phyloP scores from a whole-genome alignment of 2,113 vertebrate genomes.

The Pseudorectes ferrugineus region DNA sequence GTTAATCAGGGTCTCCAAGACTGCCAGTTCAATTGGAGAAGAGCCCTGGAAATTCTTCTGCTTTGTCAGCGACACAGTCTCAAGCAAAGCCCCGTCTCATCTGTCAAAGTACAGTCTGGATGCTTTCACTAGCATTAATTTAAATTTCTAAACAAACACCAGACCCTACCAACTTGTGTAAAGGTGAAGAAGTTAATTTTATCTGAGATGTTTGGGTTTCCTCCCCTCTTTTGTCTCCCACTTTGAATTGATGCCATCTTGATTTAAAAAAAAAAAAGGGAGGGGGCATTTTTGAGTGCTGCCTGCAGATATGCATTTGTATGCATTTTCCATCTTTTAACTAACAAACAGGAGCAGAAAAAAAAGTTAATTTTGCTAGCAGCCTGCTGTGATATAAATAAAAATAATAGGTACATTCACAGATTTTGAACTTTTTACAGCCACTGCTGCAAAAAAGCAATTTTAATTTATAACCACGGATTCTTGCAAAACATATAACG shows the following conservation, averaged over 20 bases:
- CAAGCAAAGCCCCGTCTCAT: neutral
- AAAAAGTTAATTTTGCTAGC: slow-evolving; percentile 31
- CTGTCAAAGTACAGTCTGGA: neutral
- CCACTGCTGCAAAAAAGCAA: slow-evolving; percentile 50
- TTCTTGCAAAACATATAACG: slow-evolving; percentile 65
- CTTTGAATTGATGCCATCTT: neutral
- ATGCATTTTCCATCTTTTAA: slow-evolving; percentile 49
- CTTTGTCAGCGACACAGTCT: neutral
- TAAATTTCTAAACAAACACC: neutral
- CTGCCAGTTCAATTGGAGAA: neutral
- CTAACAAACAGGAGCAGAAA: neutral
- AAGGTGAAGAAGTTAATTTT: neutral
- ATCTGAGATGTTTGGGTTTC: neutral
- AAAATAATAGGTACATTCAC: slow-evolving; percentile 62
- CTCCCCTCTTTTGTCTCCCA: neutral
- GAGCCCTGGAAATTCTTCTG: neutral
- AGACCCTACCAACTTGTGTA: neutral
- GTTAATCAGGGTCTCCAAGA: neutral
- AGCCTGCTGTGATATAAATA: slow-evolving; percentile 57
- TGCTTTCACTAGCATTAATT: neutral
- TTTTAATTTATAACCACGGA: slow-evolving; percentile 56
- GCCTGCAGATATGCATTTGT: slow-evolving; percentile 8
- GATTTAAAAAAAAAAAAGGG: neutral
- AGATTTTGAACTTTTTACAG: slow-evolving; percentile 52
- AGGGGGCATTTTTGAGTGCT: neutral